Evolutionary conservation across 1,140 invertebrate genomes (phyloP).

Genomic region (Solen grandis): DNA sequence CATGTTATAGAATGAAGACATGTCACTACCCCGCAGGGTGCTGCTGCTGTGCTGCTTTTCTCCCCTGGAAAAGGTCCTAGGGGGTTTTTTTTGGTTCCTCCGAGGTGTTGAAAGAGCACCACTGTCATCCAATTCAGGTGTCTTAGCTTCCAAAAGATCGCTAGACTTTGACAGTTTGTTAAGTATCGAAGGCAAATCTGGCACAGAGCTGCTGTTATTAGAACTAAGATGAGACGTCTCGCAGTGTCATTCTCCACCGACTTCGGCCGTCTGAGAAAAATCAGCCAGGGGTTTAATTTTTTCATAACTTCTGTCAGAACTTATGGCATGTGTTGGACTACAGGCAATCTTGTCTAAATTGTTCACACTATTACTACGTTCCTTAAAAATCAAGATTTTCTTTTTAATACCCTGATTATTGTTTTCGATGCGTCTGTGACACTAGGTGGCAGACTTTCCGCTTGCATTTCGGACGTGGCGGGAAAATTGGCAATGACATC

Average conservation of each 20-base stretch:
- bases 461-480: slow-evolving; percentile 41
- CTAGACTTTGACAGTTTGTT: neutral
- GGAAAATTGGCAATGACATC: slow-evolving; percentile 17
- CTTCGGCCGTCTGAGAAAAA: slow-evolving; percentile 25
- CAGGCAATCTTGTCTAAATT: neutral
- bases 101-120: slow-evolving; percentile 44
- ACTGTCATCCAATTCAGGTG: slow-evolving; percentile 19
- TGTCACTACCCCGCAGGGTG: slow-evolving; percentile 18
- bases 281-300: slow-evolving; percentile 1
- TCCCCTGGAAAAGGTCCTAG: neutral
- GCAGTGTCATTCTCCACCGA: slow-evolving; percentile 14
- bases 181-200: slow-evolving; percentile 32
- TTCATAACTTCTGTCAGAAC: slow-evolving; percentile 17
- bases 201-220: slow-evolving; percentile 26
- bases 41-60: too few species aligned
- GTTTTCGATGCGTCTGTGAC: slow-evolving; percentile 6
- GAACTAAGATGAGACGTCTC: slow-evolving; percentile 20
- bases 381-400: slow-evolving; percentile 34
- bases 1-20: slow-evolving; percentile 42
- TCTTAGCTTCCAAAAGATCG: neutral
- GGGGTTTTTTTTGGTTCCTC: neutral
- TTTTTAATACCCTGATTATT: slow-evolving; percentile 13
- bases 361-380: slow-evolving; percentile 5
- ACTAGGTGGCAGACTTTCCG: slow-evolving; percentile 36
- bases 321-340: slow-evolving; percentile 5